Evolutionary conservation across 2,113 vertebrate genomes (phyloP), one percentile per base, ranked within the genome.

Genomic region (Montifringilla adamsi): DNA sequence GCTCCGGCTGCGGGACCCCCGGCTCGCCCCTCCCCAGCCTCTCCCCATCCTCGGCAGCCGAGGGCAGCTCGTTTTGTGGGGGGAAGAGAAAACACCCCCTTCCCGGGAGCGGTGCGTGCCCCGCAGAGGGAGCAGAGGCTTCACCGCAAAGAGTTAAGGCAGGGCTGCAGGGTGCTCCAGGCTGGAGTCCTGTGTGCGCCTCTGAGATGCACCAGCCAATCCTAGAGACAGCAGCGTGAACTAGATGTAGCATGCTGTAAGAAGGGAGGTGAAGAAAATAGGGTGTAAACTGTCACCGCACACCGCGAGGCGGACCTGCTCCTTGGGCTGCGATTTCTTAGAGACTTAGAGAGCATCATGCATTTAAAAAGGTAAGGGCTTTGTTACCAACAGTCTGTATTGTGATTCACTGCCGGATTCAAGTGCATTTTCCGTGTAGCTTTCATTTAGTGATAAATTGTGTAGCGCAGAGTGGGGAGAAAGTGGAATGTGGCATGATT

Each of bases 301-400:
- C 63, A 20, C 4, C 56, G 49, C 84, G 30, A 93, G 75, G 76
- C 70, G 77, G 68, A 82, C 13, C 79, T 47, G 80, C 55, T 91
- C 49, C 35, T 37, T 1, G 76, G 68, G 68, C 92, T 83, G 3
- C 69, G 30, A 19, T 95, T 69, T 78, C 76, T 66, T 30, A 43
- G 31, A 64, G 60, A 9, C 67, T 81, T 68, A 89, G 78, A 87
- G 81, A 75, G 30, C 95, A 9, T 13, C 95, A 91, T 87, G 94
- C 87, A 31, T 84, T 92, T 66, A 4, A 86, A 56, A 94, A 98
- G 97, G 96, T 97, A 98, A 98, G 97, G 85, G 77, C 43, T 89
- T 79, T 59, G 67, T 53, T 20, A 46, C 23, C 84, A 6, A 7
- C 43, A 4, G 4, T 15, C 77, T 28, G 3, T 41, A 2, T 3